These are phyloP conservation scores for Diprion similis DNA, from an alignment of 1,140 invertebrate species.

Conservation along the genomic window DNA sequence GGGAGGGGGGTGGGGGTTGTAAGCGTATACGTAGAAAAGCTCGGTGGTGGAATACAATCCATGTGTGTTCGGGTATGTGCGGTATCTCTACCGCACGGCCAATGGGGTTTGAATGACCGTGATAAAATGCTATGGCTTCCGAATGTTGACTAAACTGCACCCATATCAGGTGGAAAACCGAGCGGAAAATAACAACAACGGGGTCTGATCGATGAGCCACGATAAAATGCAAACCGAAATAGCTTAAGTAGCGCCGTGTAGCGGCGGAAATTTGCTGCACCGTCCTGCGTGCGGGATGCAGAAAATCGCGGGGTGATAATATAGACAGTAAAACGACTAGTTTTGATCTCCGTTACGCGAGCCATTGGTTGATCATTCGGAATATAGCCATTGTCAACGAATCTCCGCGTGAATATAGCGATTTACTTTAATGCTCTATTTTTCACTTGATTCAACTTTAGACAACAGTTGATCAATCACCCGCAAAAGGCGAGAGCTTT, in stretches of 20 bases:
- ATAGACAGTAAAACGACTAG: too few relatives aligned
- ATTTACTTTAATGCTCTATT: too few relatives aligned
- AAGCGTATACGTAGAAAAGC: not conserved
- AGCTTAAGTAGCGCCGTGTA: not conserved
- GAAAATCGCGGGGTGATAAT: too few relatives aligned
- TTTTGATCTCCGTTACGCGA: too few relatives aligned
- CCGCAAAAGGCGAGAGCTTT: too few relatives aligned
- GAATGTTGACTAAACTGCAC: slow-evolving; percentile 63
- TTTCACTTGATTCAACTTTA: too few relatives aligned
- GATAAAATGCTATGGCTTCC: slow-evolving; percentile 63
- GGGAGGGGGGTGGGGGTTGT: not conserved
- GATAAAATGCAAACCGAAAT: slow-evolving; percentile 6
- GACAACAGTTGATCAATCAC: too few relatives aligned
- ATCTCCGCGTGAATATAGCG: too few relatives aligned
- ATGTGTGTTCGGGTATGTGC: slow-evolving; percentile 49
- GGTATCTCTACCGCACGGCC: slow-evolving; percentile 60
- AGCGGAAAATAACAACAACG: slow-evolving; percentile 58
- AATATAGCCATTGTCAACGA: too few relatives aligned
- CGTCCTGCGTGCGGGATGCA: too few relatives aligned
- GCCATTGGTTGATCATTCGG: too few relatives aligned
- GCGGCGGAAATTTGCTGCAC: too few relatives aligned
- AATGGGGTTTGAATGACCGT: slow-evolving; percentile 62
- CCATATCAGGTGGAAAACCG: slow-evolving; percentile 61
- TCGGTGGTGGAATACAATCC: not conserved
- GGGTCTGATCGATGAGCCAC: slow-evolving; percentile 42